Conservation (phyloP, 2,113 vertebrate genomes). For the Lota lota region DNA sequence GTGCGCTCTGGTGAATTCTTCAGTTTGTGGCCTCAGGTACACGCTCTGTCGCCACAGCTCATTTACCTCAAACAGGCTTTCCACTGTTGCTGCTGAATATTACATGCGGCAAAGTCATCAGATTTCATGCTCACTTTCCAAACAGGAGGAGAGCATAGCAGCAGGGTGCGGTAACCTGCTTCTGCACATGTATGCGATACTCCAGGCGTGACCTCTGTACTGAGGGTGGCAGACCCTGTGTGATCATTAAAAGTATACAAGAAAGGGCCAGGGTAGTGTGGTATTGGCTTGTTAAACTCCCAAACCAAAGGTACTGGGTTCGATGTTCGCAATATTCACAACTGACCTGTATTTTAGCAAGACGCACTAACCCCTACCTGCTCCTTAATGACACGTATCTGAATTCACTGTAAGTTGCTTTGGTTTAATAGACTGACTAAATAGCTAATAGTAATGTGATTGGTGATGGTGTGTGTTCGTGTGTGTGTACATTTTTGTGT, state of each 20-base stretch:
- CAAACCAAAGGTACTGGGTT: too few relatives aligned
- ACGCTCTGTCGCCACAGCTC: background rate
- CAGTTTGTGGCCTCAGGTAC: background rate
- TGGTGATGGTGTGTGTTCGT: background rate
- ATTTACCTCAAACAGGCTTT: constrained; percentile 1
- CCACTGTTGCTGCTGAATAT: constrained; percentile 10
- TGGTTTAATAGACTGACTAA: too few relatives aligned
- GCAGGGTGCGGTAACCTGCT: background rate
- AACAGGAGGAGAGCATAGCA: background rate
- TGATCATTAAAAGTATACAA: too few relatives aligned
- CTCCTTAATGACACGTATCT: too few relatives aligned
- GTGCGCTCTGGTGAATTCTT: background rate
- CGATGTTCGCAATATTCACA: too few relatives aligned
- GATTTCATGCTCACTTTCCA: constrained; percentile 14
- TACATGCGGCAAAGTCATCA: constrained; percentile 13
- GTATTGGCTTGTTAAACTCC: too few relatives aligned
- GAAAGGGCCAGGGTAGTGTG: too few relatives aligned
- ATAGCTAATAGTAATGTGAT: too few relatives aligned
- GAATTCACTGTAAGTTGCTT: background rate
- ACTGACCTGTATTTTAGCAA: too few relatives aligned
- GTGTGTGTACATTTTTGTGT: too few relatives aligned
- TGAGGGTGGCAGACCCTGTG: too few relatives aligned
- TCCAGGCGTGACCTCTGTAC: background rate
- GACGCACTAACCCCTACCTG: too few relatives aligned
- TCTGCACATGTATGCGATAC: background rate